Conservation (phyloP, 2,797 vertebrate species). For the Lates japonicus region DNA sequence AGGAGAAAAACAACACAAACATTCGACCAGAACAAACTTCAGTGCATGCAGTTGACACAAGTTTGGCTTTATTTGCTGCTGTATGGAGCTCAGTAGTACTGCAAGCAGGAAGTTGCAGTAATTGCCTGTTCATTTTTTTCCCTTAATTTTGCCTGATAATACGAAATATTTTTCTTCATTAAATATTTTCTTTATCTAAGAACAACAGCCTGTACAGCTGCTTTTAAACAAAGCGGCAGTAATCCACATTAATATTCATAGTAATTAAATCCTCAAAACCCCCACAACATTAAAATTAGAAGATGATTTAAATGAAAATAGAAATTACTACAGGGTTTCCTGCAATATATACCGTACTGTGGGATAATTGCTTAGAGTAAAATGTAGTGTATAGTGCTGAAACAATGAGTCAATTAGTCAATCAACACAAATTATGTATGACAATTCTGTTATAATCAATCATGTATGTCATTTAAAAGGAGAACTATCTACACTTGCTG, state of each 20-base stretch:
- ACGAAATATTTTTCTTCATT: slow-evolving; percentile 59
- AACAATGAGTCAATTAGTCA: slow-evolving; percentile 17
- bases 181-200: slow-evolving; percentile 69
- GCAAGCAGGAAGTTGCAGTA: slow-evolving; percentile 20
- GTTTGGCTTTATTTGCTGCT: slow-evolving; percentile 17
- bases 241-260: slow-evolving; percentile 71
- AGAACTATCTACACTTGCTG: not conserved
- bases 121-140: slow-evolving; percentile 37
- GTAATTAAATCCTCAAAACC: slow-evolving; percentile 63
- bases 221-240: slow-evolving; percentile 61
- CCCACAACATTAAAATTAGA: slow-evolving; percentile 48
- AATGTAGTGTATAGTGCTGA: not conserved
- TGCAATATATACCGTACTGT: not conserved
- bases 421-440: not conserved
- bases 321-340: slow-evolving; percentile 6
- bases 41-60: not conserved
- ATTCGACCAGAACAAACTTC: slow-evolving; percentile 17
- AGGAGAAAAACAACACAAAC: not conserved
- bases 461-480: not conserved
- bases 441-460: not conserved
- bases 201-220: slow-evolving; percentile 58
- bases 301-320: slow-evolving; percentile 50
- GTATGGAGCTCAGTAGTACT: not conserved
- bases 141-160: slow-evolving; percentile 45
- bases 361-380: not conserved